Percentiles rank a stretch among this genome's conserved stretches.
phyloP scores from a whole-genome alignment of 2,113 vertebrate genomes.

The Dendropsophus ebraccatus region DNA sequence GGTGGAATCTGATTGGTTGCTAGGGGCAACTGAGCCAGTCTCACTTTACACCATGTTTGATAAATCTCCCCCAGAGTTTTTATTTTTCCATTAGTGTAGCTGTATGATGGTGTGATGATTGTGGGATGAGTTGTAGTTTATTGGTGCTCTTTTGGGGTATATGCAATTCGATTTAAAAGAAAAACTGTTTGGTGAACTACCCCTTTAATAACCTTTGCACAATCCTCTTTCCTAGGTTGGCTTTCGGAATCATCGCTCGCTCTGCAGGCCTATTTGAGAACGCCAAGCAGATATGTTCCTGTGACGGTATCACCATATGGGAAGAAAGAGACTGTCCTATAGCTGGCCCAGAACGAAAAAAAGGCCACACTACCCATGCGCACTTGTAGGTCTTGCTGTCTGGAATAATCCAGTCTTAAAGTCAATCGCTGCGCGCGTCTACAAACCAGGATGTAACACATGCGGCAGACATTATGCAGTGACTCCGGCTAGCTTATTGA shows the following conservation, averaged over 20 bases:
- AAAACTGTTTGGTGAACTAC: not conserved
- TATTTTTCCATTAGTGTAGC: too few species aligned
- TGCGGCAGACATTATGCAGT: not conserved
- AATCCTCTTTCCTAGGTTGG: constrained; percentile 73
- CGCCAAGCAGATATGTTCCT: constrained; percentile 85
- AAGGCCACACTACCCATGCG: constrained; percentile 61
- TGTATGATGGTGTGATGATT: too few species aligned
- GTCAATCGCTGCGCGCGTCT: not conserved
- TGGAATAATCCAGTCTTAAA: not conserved
- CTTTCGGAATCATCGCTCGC: constrained; percentile 89
- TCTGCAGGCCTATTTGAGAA: constrained; percentile 90
- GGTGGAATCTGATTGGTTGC: too few species aligned
- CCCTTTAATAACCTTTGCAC: not conserved
- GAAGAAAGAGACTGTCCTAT: constrained; percentile 82
- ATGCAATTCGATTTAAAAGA: too few species aligned
- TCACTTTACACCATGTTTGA: too few species aligned
- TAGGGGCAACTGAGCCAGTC: too few species aligned
- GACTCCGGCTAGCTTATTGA: not conserved
- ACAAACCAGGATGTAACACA: not conserved
- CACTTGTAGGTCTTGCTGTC: constrained; percentile 67
- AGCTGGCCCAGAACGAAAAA: constrained; percentile 74
- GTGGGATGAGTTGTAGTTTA: too few species aligned
- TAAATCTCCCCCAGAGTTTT: too few species aligned
- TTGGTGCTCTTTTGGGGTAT: too few species aligned
- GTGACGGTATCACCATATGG: constrained; percentile 89